Percentiles rank a stretch among this genome's conserved stretches.
phyloP scores from a whole-genome alignment of 2,888 invertebrate genomes.

The Cheilosia soror region DNA sequence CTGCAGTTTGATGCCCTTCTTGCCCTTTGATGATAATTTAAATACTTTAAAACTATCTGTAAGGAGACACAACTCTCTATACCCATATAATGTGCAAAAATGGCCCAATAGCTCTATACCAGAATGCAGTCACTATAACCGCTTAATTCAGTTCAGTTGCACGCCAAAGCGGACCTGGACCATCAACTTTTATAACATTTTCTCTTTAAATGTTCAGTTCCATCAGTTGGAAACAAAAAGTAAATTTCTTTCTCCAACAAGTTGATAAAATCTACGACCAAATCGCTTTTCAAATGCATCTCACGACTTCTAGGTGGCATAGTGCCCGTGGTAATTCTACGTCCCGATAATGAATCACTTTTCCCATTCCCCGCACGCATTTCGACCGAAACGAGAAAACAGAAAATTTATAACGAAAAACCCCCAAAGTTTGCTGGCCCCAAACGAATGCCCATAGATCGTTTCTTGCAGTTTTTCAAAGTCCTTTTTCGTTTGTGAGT shows the following conservation, averaged over 20 bases:
- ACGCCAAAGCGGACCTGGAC: too few relatives aligned
- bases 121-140: too few relatives aligned
- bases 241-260: slow-evolving; percentile 31
- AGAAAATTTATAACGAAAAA: slow-evolving; percentile 27
- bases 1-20: too few relatives aligned
- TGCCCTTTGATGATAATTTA: too few relatives aligned
- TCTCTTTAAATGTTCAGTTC: neutral
- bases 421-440: slow-evolving; percentile 51
- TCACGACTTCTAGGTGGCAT: slow-evolving; percentile 55
- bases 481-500: slow-evolving; percentile 52
- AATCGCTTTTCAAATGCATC: slow-evolving; percentile 20
- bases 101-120: too few relatives aligned
- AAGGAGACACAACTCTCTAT: too few relatives aligned
- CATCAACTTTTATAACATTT: too few relatives aligned
- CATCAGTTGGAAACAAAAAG: neutral
- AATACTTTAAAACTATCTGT: too few relatives aligned
- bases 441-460: slow-evolving; percentile 58
- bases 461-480: slow-evolving; percentile 52
- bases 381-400: slow-evolving; percentile 10
- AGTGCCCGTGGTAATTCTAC: slow-evolving; percentile 36
- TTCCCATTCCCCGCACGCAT: neutral
- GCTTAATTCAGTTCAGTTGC: too few relatives aligned
- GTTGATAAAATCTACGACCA: slow-evolving; percentile 22
- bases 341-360: slow-evolving; percentile 56
- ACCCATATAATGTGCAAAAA: too few relatives aligned